These are phyloP conservation scores for Chrysomela aeneicollis DNA, from an alignment of 2,888 invertebrate genomes.

Conservation along the genomic window DNA sequence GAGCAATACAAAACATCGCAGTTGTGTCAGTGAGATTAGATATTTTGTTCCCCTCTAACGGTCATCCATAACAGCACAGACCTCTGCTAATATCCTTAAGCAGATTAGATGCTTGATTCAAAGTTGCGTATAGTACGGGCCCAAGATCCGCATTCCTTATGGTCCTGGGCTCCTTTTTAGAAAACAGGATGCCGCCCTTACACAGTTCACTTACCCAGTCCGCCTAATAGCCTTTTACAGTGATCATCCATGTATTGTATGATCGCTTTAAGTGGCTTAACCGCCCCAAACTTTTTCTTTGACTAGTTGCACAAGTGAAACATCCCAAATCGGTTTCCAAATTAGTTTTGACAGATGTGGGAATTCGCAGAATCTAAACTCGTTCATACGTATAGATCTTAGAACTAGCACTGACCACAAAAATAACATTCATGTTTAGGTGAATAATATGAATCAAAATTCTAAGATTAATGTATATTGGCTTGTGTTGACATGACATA, in stretches of 20 bases:
- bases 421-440: background rate
- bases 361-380: conserved; percentile 30
- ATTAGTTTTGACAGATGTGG: conserved; percentile 46
- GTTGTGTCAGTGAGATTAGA: conserved; percentile 52
- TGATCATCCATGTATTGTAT: conserved; percentile 48
- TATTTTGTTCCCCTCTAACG: conserved; percentile 58
- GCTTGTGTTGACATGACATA: no score
- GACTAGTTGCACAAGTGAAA: conserved; percentile 53
- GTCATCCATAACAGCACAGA: conserved; percentile 57
- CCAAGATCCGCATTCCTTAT: conserved; percentile 40
- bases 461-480: no score
- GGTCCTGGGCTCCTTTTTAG: conserved; percentile 42
- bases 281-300: conserved; percentile 52
- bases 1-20: conserved; percentile 36
- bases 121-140: conserved; percentile 37
- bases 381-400: conserved; percentile 14
- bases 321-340: conserved; percentile 44
- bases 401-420: background rate
- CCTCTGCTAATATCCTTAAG: conserved; percentile 59
- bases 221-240: conserved; percentile 47
- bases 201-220: conserved; percentile 48
- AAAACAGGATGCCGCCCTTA: conserved; percentile 47
- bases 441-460: no score
- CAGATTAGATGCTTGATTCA: conserved; percentile 57
- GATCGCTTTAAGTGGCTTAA: conserved; percentile 60